A percentile compares a stretch with the other conserved stretches of the same genome.
phyloP scores from a whole-genome alignment of 2,888 invertebrate genomes.

The Balanococcus diminutus region DNA sequence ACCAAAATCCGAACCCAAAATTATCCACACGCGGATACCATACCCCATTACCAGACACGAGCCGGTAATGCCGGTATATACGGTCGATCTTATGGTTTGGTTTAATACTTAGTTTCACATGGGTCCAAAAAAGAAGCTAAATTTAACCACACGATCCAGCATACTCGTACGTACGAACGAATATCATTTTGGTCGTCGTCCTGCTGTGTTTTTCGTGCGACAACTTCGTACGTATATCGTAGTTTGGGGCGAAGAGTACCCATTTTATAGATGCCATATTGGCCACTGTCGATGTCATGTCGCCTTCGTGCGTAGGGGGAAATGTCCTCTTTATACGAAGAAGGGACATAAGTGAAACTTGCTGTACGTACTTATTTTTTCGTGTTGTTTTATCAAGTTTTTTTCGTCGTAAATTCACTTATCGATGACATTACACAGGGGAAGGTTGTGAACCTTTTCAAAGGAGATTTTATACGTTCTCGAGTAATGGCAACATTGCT shows the following conservation, averaged over 20 bases:
- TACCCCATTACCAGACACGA: background rate
- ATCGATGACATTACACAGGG: background rate
- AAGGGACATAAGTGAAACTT: background rate
- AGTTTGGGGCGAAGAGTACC: background rate
- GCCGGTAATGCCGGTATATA: background rate
- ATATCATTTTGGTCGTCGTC: background rate
- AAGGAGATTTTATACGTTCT: no score
- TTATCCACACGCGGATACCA: background rate
- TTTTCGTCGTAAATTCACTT: background rate
- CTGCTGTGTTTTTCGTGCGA: background rate
- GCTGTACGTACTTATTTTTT: background rate
- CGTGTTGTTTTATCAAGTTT: background rate
- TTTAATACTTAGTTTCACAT: background rate
- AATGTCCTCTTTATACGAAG: background rate
- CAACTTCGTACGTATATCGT: background rate
- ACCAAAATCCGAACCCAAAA: background rate
- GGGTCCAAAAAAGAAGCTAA: background rate
- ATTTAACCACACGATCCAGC: background rate
- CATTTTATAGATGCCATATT: conserved; percentile 15
- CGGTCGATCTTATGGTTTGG: no score
- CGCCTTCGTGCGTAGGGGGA: conserved; percentile 1
- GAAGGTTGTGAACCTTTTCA: background rate
- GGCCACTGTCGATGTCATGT: background rate
- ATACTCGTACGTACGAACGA: background rate
- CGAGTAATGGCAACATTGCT: no score